Evolutionary conservation across 1,140 invertebrate genomes (phyloP).

Genomic region (Agrypnia vestita): DNA sequence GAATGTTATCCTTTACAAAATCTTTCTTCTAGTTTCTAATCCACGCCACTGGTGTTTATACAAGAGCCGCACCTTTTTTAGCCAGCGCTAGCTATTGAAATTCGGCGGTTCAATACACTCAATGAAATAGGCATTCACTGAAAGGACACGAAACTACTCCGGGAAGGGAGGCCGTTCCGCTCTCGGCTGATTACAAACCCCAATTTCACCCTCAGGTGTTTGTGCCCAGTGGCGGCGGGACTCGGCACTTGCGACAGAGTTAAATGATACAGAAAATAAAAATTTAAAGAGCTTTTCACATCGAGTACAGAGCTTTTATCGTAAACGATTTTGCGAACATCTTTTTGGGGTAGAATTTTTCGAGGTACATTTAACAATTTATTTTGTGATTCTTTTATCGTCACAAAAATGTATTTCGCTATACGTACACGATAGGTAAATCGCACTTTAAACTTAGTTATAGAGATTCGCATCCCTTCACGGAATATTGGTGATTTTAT

Average conservation of each 20-base stretch:
- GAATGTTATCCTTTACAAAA: no score
- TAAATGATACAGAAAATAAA: conserved; percentile 18
- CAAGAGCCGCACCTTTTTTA: no score
- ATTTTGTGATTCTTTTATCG: no score
- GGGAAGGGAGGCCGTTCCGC: not conserved
- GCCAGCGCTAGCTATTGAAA: not conserved
- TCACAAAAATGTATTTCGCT: no score
- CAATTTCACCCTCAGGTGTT: not conserved
- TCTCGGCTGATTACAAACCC: conserved; percentile 3
- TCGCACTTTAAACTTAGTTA: no score
- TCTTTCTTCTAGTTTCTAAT: no score
- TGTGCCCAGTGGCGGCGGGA: not conserved
- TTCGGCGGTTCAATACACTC: conserved; percentile 18
- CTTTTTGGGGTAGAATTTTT: no score
- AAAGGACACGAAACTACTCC: conserved; percentile 26
- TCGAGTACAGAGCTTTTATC: not conserved
- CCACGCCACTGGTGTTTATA: no score
- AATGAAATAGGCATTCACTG: conserved; percentile 12
- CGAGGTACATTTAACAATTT: no score
- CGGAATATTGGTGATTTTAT: no score
- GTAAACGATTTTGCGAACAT: conserved; percentile 8
- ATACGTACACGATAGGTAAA: no score
- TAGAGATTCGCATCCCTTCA: no score
- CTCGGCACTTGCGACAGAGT: not conserved
- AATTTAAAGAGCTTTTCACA: not conserved